Conservation (phyloP, 1,140 invertebrate species). For the Adelges cooleyi region DNA sequence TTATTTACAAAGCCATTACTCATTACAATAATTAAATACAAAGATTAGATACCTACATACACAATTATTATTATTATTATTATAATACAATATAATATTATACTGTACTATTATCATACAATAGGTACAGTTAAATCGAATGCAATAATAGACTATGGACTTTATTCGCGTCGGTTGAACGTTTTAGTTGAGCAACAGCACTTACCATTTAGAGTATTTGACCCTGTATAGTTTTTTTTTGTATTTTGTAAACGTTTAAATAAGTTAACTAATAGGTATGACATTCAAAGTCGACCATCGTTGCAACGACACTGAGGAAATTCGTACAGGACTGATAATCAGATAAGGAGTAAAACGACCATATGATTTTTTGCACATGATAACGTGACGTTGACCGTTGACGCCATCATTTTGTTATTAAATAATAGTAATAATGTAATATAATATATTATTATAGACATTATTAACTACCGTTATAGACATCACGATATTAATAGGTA, state of each 20-base stretch:
- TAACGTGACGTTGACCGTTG: too few relatives aligned
- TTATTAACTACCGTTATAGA: too few relatives aligned
- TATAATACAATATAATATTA: background rate
- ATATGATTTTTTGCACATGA: too few relatives aligned
- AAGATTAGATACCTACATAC: too few relatives aligned
- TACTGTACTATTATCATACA: too few relatives aligned
- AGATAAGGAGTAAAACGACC: background rate
- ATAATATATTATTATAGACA: too few relatives aligned
- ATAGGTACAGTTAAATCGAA: too few relatives aligned
- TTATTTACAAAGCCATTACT: too few relatives aligned
- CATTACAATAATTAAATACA: too few relatives aligned
- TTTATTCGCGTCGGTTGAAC: background rate
- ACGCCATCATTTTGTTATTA: too few relatives aligned
- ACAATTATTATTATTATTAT: background rate
- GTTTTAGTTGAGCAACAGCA: background rate
- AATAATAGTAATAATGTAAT: too few relatives aligned
- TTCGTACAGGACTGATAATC: background rate
- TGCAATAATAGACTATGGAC: background rate
- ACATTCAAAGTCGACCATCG: slow-evolving; percentile 16
- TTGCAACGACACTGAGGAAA: slow-evolving; percentile 1
- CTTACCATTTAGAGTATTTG: slow-evolving; percentile 19
- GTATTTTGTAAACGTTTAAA: background rate
- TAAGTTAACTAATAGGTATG: background rate
- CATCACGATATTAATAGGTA: too few relatives aligned
- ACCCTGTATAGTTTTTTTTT: slow-evolving; percentile 8